Base-by-base conservation (phyloP, 2,888 invertebrate species). In the Drosophila longiperda region DNA sequence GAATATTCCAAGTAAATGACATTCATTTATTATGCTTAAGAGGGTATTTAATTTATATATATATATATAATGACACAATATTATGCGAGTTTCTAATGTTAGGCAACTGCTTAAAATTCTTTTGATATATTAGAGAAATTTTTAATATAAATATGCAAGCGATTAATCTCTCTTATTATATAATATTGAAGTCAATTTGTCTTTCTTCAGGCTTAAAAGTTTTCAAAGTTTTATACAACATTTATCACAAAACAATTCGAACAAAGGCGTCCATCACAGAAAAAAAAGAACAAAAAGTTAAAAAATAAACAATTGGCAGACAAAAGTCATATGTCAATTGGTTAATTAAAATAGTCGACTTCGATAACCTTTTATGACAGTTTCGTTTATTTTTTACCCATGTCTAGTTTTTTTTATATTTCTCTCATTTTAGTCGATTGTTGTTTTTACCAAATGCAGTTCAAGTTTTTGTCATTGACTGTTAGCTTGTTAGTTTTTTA, bases 291-390 rank as follows among this genome's bases (percentile, higher is more conserved):
- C 60, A 54, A 69, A 29, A 29, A 29, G 29, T 45, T 32, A 9
- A 53, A 54, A 40, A 52, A 72, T 50, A 73, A 60, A 63, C 80
- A 38, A 55, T 40, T 64, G 62, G 3, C 63, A 55, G 65, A 75
- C 75, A 73, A 75, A 82, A 87, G 85, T 87, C 87, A 84, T 71
- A 87, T 87, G 89, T 89, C 88, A 85, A 87, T 87, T 89, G 85
- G 72, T 80, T 86, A 87, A 87, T 87, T 89, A 83, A 83, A 82
- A 87, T 68, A 68, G 69, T 69, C 75, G 61, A 49, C 64, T 55
- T 48, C 75, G 78, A 85, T 87, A 87, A 89, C 89, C 86, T 87
- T 87, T 85, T 66, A 74, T 78, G 85, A 85, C 87, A 75, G 69
- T 52, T 70, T 73, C 62, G 72, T 61, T 64, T 62, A 50, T 58